These are phyloP conservation scores for Rhabdomys dilectus DNA, from an alignment of 2,113 vertebrate species.

Conservation along the genomic window DNA sequence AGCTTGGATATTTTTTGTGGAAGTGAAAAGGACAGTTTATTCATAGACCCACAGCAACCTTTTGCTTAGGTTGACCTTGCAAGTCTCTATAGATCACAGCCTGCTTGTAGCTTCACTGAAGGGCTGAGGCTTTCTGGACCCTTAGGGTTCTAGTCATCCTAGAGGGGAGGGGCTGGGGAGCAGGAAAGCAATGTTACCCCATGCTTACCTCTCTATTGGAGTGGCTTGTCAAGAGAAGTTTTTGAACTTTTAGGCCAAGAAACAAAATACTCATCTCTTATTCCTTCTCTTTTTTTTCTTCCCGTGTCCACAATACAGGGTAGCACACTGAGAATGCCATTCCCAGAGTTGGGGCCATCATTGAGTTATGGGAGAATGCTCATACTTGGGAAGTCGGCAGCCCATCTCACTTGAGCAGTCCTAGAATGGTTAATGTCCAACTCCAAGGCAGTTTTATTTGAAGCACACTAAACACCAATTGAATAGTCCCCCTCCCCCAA, in stretches of 20 bases:
- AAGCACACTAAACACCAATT: neutral
- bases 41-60: neutral
- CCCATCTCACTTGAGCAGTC: neutral
- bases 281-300: constrained; percentile 7
- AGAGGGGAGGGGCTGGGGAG: neutral
- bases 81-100: neutral
- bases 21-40: neutral
- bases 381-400: neutral
- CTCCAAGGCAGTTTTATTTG: neutral
- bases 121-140: constrained; percentile 17
- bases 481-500: neutral
- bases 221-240: neutral
- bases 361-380: neutral
- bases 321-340: neutral
- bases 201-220: constrained; percentile 21
- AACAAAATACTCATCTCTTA: neutral
- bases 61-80: neutral
- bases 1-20: constrained; percentile 11
- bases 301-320: neutral
- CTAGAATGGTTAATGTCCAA: neutral
- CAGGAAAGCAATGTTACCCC: neutral
- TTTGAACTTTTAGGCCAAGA: neutral
- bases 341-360: neutral
- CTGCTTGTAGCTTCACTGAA: neutral
- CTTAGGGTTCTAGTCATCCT: neutral